Evolutionary conservation across 2,113 vertebrate genomes (phyloP).

Genomic region (Cisticola juncidis): DNA sequence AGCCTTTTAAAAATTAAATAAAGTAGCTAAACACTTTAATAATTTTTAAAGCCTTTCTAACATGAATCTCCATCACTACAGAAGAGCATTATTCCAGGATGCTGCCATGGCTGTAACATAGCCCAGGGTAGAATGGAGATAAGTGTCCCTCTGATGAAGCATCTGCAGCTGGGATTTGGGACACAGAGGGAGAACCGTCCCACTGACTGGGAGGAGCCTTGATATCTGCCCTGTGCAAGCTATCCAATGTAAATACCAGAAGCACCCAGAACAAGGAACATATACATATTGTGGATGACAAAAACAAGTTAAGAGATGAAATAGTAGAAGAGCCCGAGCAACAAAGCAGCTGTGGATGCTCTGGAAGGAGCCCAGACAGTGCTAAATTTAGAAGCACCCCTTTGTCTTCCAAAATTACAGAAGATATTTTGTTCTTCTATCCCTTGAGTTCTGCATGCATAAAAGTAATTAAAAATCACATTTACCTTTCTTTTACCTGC

Average conservation of each 20-base stretch:
- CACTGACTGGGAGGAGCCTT: not conserved
- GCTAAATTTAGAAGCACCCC: not conserved
- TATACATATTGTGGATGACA: not conserved
- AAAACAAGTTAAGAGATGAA: not conserved
- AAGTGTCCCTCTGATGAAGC: not conserved
- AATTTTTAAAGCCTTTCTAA: not conserved
- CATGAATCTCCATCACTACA: not conserved
- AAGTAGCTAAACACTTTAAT: not conserved
- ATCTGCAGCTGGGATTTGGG: not conserved
- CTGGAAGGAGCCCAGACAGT: not conserved
- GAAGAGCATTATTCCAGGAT: not conserved
- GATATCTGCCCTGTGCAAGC: not conserved
- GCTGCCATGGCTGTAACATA: not conserved
- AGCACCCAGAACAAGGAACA: not conserved
- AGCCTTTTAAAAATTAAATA: not conserved
- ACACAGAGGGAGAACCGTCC: not conserved
- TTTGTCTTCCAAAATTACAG: not conserved
- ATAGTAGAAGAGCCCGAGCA: not conserved
- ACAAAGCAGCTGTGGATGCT: not conserved
- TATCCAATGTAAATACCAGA: not conserved
- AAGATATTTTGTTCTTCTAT: not conserved
- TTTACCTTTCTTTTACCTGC: not conserved
- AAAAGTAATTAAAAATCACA: constrained; percentile 9
- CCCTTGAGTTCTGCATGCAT: not conserved
- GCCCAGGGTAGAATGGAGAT: not conserved